These are phyloP conservation scores for Halisarca cf. caerulea DNA, from an alignment of 37 sponge, comb jelly and placozoan species.

Conservation along the genomic window DNA sequence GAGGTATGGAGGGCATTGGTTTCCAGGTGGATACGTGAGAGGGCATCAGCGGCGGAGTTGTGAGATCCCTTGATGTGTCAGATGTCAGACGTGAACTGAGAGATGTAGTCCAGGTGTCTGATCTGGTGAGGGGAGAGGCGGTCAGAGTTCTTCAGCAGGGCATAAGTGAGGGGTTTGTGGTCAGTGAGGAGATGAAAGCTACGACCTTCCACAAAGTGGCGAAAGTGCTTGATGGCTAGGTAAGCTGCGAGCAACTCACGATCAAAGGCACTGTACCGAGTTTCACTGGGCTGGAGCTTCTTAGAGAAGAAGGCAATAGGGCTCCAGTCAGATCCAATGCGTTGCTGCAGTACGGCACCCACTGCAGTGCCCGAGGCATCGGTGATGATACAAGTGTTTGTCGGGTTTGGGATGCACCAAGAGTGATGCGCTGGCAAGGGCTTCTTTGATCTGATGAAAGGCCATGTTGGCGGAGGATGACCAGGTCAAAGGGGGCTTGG, in stretches of 20 bases:
- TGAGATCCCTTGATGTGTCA: constrained; percentile 45
- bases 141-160: constrained; percentile 32
- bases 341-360: constrained; percentile 63
- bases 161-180: constrained; percentile 65
- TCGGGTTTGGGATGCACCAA: constrained; percentile 1
- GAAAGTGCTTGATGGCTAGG: constrained; percentile 52
- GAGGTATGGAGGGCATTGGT: constrained; percentile 38
- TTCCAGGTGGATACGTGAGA: constrained; percentile 55
- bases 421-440: constrained; percentile 16
- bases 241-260: constrained; percentile 55
- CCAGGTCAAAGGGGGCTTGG: not conserved
- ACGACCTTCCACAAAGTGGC: constrained; percentile 62
- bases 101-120: constrained; percentile 64
- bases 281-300: constrained; percentile 54
- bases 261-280: constrained; percentile 68
- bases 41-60: constrained; percentile 67
- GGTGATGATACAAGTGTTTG: constrained; percentile 3
- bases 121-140: constrained; percentile 48
- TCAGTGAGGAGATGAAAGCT: constrained; percentile 55
- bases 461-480: not conserved
- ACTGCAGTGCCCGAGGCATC: constrained; percentile 38
- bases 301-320: constrained; percentile 60
- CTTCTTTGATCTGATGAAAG: not conserved
- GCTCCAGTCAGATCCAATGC: constrained; percentile 37
- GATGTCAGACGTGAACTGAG: constrained; percentile 65